Base-by-base conservation (phyloP, 2,888 invertebrate genomes). In the Portevinia maculata region DNA sequence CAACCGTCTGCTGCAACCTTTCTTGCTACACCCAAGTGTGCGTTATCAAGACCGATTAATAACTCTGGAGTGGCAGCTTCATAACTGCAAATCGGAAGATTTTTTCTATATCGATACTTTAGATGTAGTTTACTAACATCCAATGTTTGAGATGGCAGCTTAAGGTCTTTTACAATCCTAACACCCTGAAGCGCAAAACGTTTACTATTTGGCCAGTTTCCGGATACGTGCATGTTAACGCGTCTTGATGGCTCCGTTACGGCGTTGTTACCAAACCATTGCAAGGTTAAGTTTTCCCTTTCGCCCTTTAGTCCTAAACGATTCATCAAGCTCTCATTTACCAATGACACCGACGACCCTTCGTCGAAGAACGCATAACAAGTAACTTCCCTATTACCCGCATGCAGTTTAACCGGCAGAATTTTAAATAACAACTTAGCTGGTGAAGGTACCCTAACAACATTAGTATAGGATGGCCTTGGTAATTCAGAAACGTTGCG, bases 201-300 rank as follows among this genome's bases (percentile, higher is more conserved):
- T 30, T 32, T 79, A 21, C 41, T 39, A 13, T 39, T 19, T 8
- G 32, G 28, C 9, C 53, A 11, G 2, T 48, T 17, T 13, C 83
- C 84, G 0, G 76, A 84, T 8, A 84, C 74, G 37, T 75, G 62
- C 15, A 84, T 15, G 5, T 62, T 37, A 7, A 78, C 60, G 13
- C 57, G 34, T 21, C 24, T 71, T 8, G 84, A 70, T n/a, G 57
- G 15, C 48, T 75, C 65, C 4, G 74, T 73, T 5, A 57, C 39
- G 3, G 52, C 60, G 13, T 78, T 83, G 37, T 81, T 67, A 6
- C 78, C 79, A 32, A 81, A 79, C 83, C 79, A 85, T 46, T 84
- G 73, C 7, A 85, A 28, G 0, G 59, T 83, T 21, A 85, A 28
- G 13, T 34, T 19, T 4, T 69, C 48, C 34, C 24, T 21, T 0